A percentile compares a stretch with the other conserved stretches of the same genome.
These are phyloP conservation scores for Bufo gargarizans DNA, from an alignment of 2,113 vertebrate genomes.

Conservation along the genomic window DNA sequence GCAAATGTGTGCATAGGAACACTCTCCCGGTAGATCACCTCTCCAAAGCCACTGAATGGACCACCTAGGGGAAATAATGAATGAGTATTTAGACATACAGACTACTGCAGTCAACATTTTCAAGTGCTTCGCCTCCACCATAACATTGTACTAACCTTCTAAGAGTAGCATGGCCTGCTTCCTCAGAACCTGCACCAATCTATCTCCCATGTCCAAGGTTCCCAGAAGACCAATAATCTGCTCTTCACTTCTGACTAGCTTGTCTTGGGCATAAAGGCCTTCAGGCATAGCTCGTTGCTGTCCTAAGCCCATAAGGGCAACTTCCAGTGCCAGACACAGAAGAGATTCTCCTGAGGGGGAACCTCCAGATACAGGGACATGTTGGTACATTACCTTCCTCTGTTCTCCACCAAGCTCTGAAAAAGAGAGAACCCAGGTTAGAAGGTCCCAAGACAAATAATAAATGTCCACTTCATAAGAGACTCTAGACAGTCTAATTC, in stretches of 20 bases:
- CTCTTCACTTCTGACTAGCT: conserved; percentile 72
- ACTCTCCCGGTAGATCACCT: conserved; percentile 71
- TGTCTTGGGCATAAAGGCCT: conserved; percentile 74
- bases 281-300: conserved; percentile 73
- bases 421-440: background rate
- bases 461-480: background rate
- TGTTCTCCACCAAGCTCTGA: conserved; percentile 64
- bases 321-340: conserved; percentile 69
- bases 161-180: conserved; percentile 68
- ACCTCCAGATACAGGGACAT: conserved; percentile 64
- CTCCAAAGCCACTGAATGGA: conserved; percentile 73
- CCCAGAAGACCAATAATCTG: conserved; percentile 70
- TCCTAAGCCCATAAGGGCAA: conserved; percentile 69
- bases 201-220: conserved; percentile 68
- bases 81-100: background rate
- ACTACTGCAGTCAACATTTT: background rate
- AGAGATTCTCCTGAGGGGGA: conserved; percentile 66
- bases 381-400: conserved; percentile 68
- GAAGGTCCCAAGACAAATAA: background rate
- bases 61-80: conserved; percentile 61
- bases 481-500: background rate
- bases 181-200: conserved; percentile 69
- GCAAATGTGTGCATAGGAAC: conserved; percentile 75
- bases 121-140: background rate
- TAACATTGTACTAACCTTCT: conserved; percentile 64